Conservation (phyloP, 2,888 invertebrate genomes). For the Sussaba pulchella region DNA sequence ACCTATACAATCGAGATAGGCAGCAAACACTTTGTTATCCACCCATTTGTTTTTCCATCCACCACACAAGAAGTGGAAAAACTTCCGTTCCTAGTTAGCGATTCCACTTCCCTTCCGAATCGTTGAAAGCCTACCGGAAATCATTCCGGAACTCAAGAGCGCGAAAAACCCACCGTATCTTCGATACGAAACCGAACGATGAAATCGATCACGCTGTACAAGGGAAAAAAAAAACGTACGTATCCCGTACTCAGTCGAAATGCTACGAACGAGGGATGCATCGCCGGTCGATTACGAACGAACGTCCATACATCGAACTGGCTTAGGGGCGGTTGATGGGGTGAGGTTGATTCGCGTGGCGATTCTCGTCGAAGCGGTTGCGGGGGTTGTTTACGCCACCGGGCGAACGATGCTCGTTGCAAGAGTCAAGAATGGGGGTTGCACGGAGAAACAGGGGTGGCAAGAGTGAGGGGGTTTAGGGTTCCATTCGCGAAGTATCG, state of each 20-base stretch:
- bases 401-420: slow-evolving; percentile 53
- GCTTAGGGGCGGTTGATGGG: slow-evolving; percentile 25
- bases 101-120: slow-evolving; percentile 30
- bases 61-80: slow-evolving; percentile 26
- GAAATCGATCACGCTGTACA: slow-evolving; percentile 44
- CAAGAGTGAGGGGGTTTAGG: slow-evolving; percentile 30
- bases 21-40: too few relatives aligned
- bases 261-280: slow-evolving; percentile 54
- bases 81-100: slow-evolving; percentile 61
- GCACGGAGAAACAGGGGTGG: too few relatives aligned
- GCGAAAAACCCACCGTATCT: slow-evolving; percentile 15
- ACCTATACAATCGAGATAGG: background rate
- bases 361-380: slow-evolving; percentile 50
- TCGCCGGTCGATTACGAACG: slow-evolving; percentile 66
- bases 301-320: slow-evolving; percentile 46
- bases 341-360: slow-evolving; percentile 52
- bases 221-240: slow-evolving; percentile 6
- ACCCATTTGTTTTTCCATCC: too few relatives aligned
- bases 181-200: slow-evolving; percentile 31
- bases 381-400: slow-evolving; percentile 43
- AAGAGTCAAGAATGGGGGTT: slow-evolving; percentile 27
- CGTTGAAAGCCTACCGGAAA: slow-evolving; percentile 68
- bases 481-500: slow-evolving; percentile 69
- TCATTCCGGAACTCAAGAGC: slow-evolving; percentile 31
- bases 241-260: slow-evolving; percentile 13